Percentiles rank a stretch among this genome's conserved stretches.
phyloP scores from a whole-genome alignment of 2,113 vertebrate species.

The Podarcis muralis region DNA sequence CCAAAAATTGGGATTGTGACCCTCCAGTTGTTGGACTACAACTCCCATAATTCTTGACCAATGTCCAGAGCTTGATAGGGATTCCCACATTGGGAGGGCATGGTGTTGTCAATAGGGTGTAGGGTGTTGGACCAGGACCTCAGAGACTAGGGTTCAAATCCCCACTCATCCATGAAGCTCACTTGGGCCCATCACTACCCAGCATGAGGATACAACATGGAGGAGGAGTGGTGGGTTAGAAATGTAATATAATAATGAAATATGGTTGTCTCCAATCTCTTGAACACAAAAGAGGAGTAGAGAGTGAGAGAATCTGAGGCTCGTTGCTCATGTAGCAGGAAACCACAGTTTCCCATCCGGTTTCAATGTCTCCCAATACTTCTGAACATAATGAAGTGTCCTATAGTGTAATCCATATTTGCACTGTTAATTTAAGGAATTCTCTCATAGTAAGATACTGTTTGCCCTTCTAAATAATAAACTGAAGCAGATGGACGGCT shows the following conservation, averaged over 20 bases:
- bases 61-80: no score
- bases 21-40: background rate
- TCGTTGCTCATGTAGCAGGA: background rate
- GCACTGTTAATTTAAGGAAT: background rate
- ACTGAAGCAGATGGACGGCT: background rate
- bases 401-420: background rate
- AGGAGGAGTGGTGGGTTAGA: no score
- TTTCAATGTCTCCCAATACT: no score
- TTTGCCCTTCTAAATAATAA: background rate
- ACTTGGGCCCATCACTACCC: no score
- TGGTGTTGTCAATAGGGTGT: no score
- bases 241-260: background rate
- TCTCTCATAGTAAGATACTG: background rate
- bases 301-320: background rate
- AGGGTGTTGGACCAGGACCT: no score
- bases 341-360: background rate
- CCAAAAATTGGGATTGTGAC: background rate
- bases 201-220: no score
- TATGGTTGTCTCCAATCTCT: background rate
- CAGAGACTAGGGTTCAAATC: no score
- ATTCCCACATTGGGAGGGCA: no score
- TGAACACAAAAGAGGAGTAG: background rate
- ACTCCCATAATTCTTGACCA: background rate
- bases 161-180: no score
- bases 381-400: background rate